These are phyloP conservation scores for Valencia hispanica DNA, from an alignment of 2,797 vertebrate genomes.

Conservation along the genomic window DNA sequence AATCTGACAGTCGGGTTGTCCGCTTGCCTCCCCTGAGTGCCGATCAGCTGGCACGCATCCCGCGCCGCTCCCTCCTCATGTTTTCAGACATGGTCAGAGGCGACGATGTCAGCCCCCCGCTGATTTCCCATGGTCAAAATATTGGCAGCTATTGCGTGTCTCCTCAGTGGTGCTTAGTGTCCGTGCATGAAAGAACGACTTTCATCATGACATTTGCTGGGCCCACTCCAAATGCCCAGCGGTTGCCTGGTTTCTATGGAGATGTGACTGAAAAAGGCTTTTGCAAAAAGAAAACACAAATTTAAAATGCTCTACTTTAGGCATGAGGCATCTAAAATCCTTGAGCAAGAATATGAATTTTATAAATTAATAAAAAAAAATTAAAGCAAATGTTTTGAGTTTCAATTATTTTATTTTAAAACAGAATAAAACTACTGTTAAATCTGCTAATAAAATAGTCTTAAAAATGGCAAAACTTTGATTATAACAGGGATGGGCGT, in stretches of 20 bases:
- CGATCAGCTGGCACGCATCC: conserved; percentile 44
- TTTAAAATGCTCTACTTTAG: conserved; percentile 35
- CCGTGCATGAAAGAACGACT: conserved; percentile 56
- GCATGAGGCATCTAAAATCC: conserved; percentile 10
- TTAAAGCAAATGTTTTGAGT: not conserved
- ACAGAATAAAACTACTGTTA: not conserved
- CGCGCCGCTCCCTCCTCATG: conserved; percentile 32
- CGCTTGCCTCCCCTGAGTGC: conserved; percentile 29
- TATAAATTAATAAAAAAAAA: not conserved
- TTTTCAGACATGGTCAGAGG: conserved; percentile 49
- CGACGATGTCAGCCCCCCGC: conserved; percentile 51
- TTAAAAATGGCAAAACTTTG: not conserved
- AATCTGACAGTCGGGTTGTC: conserved; percentile 44
- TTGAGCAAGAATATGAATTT: not conserved
- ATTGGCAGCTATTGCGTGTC: conserved; percentile 60
- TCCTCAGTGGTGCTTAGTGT: conserved; percentile 53
- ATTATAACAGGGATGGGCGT: not conserved
- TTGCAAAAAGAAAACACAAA: conserved; percentile 25
- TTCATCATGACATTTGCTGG: conserved; percentile 69
- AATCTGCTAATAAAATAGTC: not conserved
- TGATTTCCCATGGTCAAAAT: conserved; percentile 56
- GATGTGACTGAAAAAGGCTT: conserved; percentile 42
- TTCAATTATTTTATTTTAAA: not conserved
- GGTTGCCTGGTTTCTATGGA: conserved; percentile 61
- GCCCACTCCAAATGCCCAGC: conserved; percentile 50